phyloP scores from a whole-genome alignment of 2,888 invertebrate genomes.

The Odontomyia ornata region DNA sequence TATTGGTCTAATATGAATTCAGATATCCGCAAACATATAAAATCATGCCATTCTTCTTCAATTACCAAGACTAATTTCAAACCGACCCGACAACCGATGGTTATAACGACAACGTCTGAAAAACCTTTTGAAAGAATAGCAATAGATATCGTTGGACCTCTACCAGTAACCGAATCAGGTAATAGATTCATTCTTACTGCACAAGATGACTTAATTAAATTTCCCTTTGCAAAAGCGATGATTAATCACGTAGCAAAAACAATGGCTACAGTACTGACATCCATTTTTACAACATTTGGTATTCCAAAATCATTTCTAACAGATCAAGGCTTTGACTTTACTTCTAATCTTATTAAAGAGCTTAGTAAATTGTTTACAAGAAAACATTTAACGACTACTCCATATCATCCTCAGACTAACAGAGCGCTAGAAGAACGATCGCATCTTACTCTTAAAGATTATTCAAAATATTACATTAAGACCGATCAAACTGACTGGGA shows the following conservation, averaged over 20 bases:
- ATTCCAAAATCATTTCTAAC: constrained; percentile 42
- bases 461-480: constrained; percentile 54
- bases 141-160: constrained; percentile 33
- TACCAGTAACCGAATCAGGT: constrained; percentile 41
- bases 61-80: background rate
- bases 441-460: constrained; percentile 56
- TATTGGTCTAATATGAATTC: constrained; percentile 47
- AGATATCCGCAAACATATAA: constrained; percentile 44
- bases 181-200: constrained; percentile 56
- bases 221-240: constrained; percentile 55
- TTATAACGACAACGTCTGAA: constrained; percentile 51
- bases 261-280: constrained; percentile 51
- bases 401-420: constrained; percentile 53
- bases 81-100: constrained; percentile 40
- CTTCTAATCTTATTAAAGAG: constrained; percentile 53
- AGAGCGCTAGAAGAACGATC: constrained; percentile 55
- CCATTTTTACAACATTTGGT: constrained; percentile 37
- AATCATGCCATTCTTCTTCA: constrained; percentile 25
- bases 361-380: constrained; percentile 55
- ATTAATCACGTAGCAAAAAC: constrained; percentile 56
- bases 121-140: constrained; percentile 31
- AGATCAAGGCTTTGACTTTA: constrained; percentile 51
- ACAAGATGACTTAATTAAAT: constrained; percentile 59
- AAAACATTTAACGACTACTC: constrained; percentile 54
- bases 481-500: constrained; percentile 19